phyloP scores from a whole-genome alignment of 2,797 vertebrate species.

The Centropyge bicolor region DNA sequence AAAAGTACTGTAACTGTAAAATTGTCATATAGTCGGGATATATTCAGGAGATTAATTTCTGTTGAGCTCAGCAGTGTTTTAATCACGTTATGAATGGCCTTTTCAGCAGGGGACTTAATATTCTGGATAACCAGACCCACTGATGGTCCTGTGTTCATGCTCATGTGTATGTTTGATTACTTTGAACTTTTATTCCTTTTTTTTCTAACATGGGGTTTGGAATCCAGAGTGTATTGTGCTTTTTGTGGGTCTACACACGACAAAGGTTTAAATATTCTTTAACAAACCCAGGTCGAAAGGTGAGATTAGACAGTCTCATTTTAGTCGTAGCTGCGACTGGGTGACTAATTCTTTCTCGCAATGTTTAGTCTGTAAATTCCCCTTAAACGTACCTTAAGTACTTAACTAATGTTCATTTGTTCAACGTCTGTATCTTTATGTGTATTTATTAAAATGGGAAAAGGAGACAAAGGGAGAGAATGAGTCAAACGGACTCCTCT shows the following conservation, averaged over 20 bases:
- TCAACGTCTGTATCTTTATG: too few relatives aligned
- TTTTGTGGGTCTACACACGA: not conserved
- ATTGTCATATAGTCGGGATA: slow-evolving; percentile 63
- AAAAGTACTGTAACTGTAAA: slow-evolving; percentile 65
- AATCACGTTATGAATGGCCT: slow-evolving; percentile 76
- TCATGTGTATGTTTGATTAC: slow-evolving; percentile 26
- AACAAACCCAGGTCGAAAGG: not conserved
- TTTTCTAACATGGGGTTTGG: slow-evolving; percentile 6
- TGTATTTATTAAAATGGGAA: too few relatives aligned
- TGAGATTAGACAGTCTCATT: too few relatives aligned
- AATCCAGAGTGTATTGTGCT: slow-evolving; percentile 1
- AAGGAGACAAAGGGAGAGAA: too few relatives aligned
- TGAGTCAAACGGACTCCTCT: too few relatives aligned
- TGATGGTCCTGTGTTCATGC: slow-evolving; percentile 29
- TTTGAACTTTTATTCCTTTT: not conserved
- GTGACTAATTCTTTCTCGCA: too few relatives aligned
- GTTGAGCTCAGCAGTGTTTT: slow-evolving; percentile 77
- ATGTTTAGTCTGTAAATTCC: too few relatives aligned
- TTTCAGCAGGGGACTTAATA: slow-evolving; percentile 69
- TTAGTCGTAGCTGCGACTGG: too few relatives aligned
- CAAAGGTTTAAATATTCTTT: not conserved
- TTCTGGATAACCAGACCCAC: slow-evolving; percentile 60
- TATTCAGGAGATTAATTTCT: slow-evolving; percentile 77
- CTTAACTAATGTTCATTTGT: too few relatives aligned
- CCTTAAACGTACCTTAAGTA: too few relatives aligned